These are phyloP conservation scores for Caerostris extrusa DNA, from an alignment of 1,140 invertebrate genomes.

Conservation along the genomic window DNA sequence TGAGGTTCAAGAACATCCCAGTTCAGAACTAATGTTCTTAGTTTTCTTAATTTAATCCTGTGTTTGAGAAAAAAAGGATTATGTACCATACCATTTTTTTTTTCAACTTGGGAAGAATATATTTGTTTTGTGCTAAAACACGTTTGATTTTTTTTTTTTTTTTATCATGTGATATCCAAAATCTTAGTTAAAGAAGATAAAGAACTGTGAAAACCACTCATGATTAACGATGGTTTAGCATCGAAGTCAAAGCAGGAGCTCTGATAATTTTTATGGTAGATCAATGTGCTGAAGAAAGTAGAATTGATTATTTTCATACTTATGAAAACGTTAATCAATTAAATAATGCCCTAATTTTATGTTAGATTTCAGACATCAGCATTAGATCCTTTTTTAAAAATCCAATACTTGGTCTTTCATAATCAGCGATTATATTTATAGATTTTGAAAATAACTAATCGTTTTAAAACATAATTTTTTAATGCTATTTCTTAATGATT, in stretches of 20 bases:
- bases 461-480: neutral
- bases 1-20: neutral
- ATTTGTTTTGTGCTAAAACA: neutral
- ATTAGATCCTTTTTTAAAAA: neutral
- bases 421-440: too few relatives aligned
- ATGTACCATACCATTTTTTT: neutral
- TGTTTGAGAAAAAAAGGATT: conserved; percentile 15
- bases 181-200: conserved; percentile 9
- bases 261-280: conserved; percentile 1
- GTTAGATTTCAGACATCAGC: neutral
- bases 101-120: neutral
- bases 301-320: conserved; percentile 5
- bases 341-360: conserved; percentile 11
- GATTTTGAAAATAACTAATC: neutral
- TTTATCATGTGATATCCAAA: neutral
- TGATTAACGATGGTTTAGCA: neutral
- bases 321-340: conserved; percentile 19
- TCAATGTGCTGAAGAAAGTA: neutral
- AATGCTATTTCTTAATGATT: too few relatives aligned
- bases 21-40: conserved; percentile 6
- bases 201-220: neutral
- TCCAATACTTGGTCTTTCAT: too few relatives aligned
- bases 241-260: neutral
- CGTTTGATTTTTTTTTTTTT: conserved; percentile 5
- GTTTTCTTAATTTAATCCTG: conserved; percentile 47